phyloP scores from a whole-genome alignment of 2,113 vertebrate genomes.

The Cacatua alba region DNA sequence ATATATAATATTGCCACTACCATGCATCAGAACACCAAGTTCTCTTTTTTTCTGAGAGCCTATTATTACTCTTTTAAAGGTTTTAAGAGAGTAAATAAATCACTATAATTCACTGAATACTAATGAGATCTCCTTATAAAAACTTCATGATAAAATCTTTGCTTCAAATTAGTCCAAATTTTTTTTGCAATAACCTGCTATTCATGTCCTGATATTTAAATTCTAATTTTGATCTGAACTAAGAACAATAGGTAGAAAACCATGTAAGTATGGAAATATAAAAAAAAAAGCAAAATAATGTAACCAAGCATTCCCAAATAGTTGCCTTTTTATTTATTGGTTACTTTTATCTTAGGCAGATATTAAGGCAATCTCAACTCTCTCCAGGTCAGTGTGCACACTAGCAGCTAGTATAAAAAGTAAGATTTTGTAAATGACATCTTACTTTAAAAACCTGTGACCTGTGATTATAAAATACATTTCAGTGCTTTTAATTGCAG shows the following conservation, averaged over 20 bases:
- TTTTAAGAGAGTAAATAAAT: background rate
- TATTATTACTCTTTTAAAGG: background rate
- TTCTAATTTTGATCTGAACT: background rate
- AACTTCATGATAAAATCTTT: background rate
- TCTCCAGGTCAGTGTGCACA: background rate
- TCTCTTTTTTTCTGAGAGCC: background rate
- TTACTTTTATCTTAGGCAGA: background rate
- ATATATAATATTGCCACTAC: background rate
- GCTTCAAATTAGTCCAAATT: background rate
- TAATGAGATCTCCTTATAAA: background rate
- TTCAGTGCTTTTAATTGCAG: background rate
- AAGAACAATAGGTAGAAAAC: background rate
- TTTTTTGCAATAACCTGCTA: background rate
- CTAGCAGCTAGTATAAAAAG: background rate
- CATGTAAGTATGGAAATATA: rapidly evolving
- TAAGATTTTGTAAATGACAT: background rate
- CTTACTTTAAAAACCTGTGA: background rate
- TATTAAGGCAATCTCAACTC: background rate
- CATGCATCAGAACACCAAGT: background rate
- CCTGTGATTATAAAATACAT: background rate
- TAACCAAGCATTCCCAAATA: background rate
- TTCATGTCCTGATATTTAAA: background rate
- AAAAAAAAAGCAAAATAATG: background rate
- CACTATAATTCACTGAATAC: background rate
- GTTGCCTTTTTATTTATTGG: background rate